Conservation (phyloP, 2,797 vertebrate species). For the Alauda arvensis region DNA sequence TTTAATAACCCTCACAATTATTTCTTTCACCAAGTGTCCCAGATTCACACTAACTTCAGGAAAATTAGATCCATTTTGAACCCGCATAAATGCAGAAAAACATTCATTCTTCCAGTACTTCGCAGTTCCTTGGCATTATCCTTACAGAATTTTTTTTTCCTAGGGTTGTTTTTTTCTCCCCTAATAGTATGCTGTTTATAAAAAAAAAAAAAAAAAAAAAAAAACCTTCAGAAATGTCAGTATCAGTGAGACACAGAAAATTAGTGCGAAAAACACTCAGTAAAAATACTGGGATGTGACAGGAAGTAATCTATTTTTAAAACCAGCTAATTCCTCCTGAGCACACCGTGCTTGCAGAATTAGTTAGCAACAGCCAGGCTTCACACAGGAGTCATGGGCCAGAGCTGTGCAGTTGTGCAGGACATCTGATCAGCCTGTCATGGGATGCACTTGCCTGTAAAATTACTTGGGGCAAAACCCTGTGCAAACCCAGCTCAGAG, state of each 20-base stretch:
- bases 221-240: neutral
- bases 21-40: neutral
- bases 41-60: neutral
- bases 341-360: neutral
- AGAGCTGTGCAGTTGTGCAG: neutral
- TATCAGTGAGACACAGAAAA: slow-evolving; percentile 4
- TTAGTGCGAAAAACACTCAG: neutral
- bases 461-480: neutral
- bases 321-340: slow-evolving; percentile 27
- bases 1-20: neutral
- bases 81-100: neutral
- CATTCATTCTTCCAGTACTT: neutral
- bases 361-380: neutral
- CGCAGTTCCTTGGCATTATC: neutral
- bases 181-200: neutral
- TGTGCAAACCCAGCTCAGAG: neutral
- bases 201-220: neutral
- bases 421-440: neutral
- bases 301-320: slow-evolving; percentile 32
- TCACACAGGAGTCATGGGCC: neutral
- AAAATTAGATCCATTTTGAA: neutral
- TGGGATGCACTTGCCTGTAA: neutral
- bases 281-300: neutral
- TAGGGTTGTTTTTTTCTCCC: neutral
- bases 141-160: neutral